Conservation (phyloP, 2,113 vertebrate genomes). For the Passerina amoena region DNA sequence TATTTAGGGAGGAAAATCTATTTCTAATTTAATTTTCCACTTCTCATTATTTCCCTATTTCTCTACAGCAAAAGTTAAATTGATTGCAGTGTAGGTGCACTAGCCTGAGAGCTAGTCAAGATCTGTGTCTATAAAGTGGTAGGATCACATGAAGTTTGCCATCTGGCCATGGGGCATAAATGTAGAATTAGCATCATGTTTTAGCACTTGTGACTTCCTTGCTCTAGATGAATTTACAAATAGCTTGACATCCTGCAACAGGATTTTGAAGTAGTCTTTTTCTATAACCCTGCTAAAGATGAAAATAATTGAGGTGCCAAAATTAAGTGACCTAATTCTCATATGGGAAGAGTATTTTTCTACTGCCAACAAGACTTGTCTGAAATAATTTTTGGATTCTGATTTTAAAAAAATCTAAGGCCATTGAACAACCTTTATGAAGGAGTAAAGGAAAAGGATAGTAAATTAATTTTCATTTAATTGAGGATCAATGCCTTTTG, state of each 20-base stretch:
- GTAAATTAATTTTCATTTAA: constrained; percentile 14
- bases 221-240: background rate
- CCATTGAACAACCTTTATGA: background rate
- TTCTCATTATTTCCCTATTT: background rate
- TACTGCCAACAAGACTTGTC: background rate
- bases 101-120: background rate
- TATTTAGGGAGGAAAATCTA: background rate
- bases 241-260: background rate
- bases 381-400: background rate
- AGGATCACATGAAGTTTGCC: background rate
- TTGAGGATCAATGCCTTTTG: background rate
- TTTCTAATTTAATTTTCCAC: background rate
- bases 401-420: background rate
- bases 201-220: background rate
- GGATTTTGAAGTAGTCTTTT: background rate
- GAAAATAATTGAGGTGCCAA: background rate
- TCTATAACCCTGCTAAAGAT: background rate
- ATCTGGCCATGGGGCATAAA: background rate
- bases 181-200: background rate
- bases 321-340: background rate
- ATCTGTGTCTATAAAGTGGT: background rate
- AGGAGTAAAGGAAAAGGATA: background rate
- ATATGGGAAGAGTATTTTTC: background rate
- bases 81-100: background rate
- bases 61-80: background rate